Conservation (phyloP, 2,113 vertebrate species). For the Platysteira castanea region DNA sequence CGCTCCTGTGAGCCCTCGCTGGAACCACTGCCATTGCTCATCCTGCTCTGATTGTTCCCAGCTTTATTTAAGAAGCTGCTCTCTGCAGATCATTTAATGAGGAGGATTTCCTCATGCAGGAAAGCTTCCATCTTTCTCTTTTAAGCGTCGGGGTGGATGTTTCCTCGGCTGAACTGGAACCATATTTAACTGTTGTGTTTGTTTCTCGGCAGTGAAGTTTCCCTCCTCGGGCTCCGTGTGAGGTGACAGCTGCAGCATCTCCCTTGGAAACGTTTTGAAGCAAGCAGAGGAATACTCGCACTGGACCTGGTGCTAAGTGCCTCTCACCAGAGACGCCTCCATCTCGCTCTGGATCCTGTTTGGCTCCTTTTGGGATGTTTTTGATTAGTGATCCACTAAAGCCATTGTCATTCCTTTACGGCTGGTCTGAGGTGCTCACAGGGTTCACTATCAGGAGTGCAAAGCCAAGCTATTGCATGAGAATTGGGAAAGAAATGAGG, state of each 20-base stretch:
- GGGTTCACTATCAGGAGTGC: accelerated
- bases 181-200: background rate
- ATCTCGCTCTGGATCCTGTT: accelerated
- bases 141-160: background rate
- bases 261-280: background rate
- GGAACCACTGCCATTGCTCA: background rate
- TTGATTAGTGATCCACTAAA: background rate
- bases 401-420: accelerated
- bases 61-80: background rate
- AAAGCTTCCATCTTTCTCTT: background rate
- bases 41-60: background rate
- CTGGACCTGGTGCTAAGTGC: accelerated
- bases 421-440: background rate
- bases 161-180: background rate
- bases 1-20: background rate
- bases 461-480: background rate
- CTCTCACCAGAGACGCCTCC: accelerated
- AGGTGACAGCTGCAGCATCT: background rate
- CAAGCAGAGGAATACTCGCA: background rate
- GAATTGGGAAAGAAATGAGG: background rate
- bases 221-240: background rate
- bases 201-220: background rate
- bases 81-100: background rate
- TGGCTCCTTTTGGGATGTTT: accelerated
- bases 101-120: background rate